Evolutionary conservation across 2,113 vertebrate species (phyloP), one percentile per base, ranked within the genome.

Genomic region (Periophthalmodon schlosseri): DNA sequence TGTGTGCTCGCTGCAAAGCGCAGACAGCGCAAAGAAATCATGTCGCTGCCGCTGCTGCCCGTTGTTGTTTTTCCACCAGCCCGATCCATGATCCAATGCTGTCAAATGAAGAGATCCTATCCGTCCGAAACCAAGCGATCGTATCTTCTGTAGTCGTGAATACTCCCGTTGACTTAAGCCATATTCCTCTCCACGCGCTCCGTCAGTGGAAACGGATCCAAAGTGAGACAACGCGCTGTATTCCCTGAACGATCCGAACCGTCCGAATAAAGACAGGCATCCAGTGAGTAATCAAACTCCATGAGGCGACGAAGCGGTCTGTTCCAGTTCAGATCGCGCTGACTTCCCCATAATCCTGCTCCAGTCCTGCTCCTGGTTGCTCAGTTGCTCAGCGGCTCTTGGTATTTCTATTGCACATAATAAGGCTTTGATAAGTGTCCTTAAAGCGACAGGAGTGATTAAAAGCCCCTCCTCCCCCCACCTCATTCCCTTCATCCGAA

Each of bases 381-480:
- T 88, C 87, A 71, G 88, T 78, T 70, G 88, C 88, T 88, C 86
- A 69, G 80, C 74, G 82, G 87, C 86, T 89, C 86, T 15, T 83
- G 85, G 80, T 89, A 85, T 91, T 91, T 91, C 90, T 87, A 72
- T 87, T 90, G 61, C 87, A 83, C 89, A 91, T 89, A 87, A 91
- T 87, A 86, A 89, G 91, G 87, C 91, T 93, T 91, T 90, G 91
- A 92, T 91, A 93, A 86, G 85, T 88, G 92, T 91, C 92, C 91
- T 94, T 93, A 95, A 94, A 94, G 93, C 92, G 91, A 93, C 94
- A 94, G 93, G 83, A 90, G 91, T 91, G 87, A 93, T 94, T 89
- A 85, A 91, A 93, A 93, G 92, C 91, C 84, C 78, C 75, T 79
- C 88, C 92, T 86, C 57, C 75, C 67, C 78, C 78, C 78, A 64